Evolutionary conservation across 2,113 vertebrate genomes (phyloP), one percentile per base, ranked within the genome.

Genomic region (Centropristis striata): DNA sequence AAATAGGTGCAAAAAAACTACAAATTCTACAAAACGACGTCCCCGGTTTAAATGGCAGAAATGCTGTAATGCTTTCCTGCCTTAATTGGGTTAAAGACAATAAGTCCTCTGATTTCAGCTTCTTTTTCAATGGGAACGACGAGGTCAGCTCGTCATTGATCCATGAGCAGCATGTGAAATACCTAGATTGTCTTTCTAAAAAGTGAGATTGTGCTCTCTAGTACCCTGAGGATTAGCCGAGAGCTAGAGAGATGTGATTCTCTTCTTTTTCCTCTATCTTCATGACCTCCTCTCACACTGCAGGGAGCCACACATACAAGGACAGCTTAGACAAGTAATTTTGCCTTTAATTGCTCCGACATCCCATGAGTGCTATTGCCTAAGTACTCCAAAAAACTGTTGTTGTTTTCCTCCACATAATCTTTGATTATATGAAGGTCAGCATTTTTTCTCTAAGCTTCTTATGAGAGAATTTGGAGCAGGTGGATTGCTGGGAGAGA

Each of bases 371-470:
- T 83, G 73, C 65, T 71, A 41, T 89, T 87, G 86, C 90, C 90
- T 92, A 91, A 92, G 91, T 69, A 80, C 86, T 92, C 68, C 68
- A 77, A 89, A 92, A 49, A 92, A 91, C 84, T 88, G 85, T 90
- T 94, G 90, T 93, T 93, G 92, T 92, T 94, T 89, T 86, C 77
- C 77, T 68, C 46, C 70, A 75, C 71, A 78, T 94, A 94, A 92
- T 94, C 93, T 93, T 94, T 92, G 84, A 89, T 93, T 89, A 81
- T 86, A 90, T 88, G 87, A 90, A 94, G 91, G 93, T 93, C 91
- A 92, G 89, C 89, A 42, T 89, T 92, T n/a, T 91, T 86, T 71
- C 83, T 77, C 58, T 93, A 93, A 93, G 90, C 92, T 83, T 88
- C 92, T 94, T 93, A 91, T 46, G 54, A 84, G 75, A 65, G 86